Percentiles rank a stretch among this genome's conserved stretches.
Evolutionary conservation across 2,888 invertebrate species (phyloP).

Genomic region (Kryphioiulus occultus): DNA sequence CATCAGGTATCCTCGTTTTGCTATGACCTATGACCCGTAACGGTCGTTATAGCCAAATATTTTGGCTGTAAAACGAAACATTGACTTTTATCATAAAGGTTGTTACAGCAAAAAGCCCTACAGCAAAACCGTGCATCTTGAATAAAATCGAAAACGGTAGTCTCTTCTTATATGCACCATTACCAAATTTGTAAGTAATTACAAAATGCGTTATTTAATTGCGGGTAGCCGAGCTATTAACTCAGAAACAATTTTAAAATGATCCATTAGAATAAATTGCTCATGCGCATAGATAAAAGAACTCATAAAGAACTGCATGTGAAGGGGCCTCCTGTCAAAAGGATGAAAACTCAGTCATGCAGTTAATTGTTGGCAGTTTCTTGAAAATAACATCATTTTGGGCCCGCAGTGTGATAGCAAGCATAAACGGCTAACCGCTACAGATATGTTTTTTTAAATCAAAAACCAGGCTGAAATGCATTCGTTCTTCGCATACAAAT

Average conservation of each 20-base stretch:
- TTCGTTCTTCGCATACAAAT: constrained; percentile 20
- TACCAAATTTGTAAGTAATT: constrained; percentile 7
- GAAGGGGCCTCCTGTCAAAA: background rate
- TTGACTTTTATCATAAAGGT: no score
- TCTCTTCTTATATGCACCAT: background rate
- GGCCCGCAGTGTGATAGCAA: background rate
- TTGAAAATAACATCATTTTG: background rate
- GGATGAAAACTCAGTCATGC: background rate
- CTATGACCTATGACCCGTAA: no score
- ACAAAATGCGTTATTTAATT: background rate
- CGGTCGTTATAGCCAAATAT: no score
- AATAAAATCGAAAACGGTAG: background rate
- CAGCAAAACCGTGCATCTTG: background rate
- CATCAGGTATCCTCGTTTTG: no score
- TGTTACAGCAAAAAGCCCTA: no score
- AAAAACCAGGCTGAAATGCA: background rate
- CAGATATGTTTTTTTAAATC: background rate
- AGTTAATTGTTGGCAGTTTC: constrained; percentile 1
- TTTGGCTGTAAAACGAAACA: no score
- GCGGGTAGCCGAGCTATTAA: background rate
- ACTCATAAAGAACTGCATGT: background rate
- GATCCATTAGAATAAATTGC: constrained; percentile 10
- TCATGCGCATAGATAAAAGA: background rate
- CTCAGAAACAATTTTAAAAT: background rate
- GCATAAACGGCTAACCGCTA: background rate